Evolutionary conservation across 2,888 invertebrate genomes (phyloP), one percentile per base, ranked within the genome.

Genomic region (Megalurothrips usitatus): DNA sequence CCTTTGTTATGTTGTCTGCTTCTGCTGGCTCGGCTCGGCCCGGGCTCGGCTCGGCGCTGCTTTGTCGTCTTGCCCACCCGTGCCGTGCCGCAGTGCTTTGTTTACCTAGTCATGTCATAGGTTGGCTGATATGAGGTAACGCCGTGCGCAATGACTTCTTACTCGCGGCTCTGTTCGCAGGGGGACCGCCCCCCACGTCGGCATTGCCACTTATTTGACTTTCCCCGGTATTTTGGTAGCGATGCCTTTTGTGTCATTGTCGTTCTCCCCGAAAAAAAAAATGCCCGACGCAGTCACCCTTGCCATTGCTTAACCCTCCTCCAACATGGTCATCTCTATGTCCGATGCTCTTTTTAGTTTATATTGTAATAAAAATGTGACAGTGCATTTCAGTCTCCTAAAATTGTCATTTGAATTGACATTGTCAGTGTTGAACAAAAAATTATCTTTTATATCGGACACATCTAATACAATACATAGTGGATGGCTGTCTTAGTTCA

Each of bases 61-160:
- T 75, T 75, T 75, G 68, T 75, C 68, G 68, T 23, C 34, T 58
- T 17, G 58, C 17, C 68, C 68, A 23, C 68, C n/a, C n/a, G 63
- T n/a, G 63, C 63, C 68, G 58, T 14, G 58, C 68, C 23, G 58
- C 58, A 58, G 68, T 23, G 68, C 68, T 75, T 75, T 75, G 68
- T 75, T 75, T 75, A 75, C 68, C 68, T 75, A 75, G 68, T 75
- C 68, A 75, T 75, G 68, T 75, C 68, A 75, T 75, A 75, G 26
- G 68, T 75, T 75, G 68, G 26, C 68, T 75, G 68, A 75, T 75
- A 26, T 75, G 68, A 75, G 68, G 68, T 75, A 75, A 75, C 68
- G 68, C 9, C 26, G 1, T 11, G 6, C 23, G 68, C n/a, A 75
- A 75, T 26, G 23, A 75, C 68, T 11, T 1, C 26, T 75, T 26